Conservation (phyloP, 2,797 vertebrate species). For the Sarcoramphus papa region DNA sequence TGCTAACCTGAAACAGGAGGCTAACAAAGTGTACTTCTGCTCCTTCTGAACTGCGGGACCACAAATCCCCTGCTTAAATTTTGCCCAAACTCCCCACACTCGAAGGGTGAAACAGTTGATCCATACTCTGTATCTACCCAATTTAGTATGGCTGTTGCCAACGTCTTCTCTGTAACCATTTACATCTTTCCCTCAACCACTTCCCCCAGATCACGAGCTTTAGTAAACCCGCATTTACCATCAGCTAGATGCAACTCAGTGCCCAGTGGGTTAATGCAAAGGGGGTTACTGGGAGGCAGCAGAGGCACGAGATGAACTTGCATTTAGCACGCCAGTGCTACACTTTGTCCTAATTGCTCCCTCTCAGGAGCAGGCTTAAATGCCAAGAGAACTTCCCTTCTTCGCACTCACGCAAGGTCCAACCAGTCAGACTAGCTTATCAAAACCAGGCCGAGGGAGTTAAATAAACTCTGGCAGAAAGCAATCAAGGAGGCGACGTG, state of each 20-base stretch:
- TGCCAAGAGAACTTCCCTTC: conserved; percentile 46
- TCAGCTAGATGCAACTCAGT: background rate
- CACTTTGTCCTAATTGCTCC: conserved; percentile 70
- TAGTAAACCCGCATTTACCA: fast-evolving
- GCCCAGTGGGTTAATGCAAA: background rate
- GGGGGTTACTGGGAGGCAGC: background rate
- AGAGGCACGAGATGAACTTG: background rate
- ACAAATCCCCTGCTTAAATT: background rate
- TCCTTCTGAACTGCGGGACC: background rate
- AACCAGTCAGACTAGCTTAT: conserved; percentile 78
- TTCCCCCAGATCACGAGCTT: background rate
- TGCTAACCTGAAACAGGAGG: background rate
- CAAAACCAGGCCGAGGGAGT: conserved; percentile 64
- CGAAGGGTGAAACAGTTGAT: background rate
- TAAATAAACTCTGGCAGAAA: conserved; percentile 83
- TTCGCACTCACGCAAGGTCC: conserved; percentile 69
- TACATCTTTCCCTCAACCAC: background rate
- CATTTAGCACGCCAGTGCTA: conserved; percentile 8
- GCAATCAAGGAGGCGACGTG: conserved; percentile 71
- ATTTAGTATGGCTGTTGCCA: fast-evolving
- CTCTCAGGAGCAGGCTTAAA: conserved; percentile 35
- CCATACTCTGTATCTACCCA: fast-evolving
- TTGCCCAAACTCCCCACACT: fast-evolving
- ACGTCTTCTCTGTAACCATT: background rate
- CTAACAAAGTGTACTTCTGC: background rate